These are phyloP conservation scores for Nannobrachium achirus DNA, from an alignment of 2,113 vertebrate genomes.

Conservation along the genomic window DNA sequence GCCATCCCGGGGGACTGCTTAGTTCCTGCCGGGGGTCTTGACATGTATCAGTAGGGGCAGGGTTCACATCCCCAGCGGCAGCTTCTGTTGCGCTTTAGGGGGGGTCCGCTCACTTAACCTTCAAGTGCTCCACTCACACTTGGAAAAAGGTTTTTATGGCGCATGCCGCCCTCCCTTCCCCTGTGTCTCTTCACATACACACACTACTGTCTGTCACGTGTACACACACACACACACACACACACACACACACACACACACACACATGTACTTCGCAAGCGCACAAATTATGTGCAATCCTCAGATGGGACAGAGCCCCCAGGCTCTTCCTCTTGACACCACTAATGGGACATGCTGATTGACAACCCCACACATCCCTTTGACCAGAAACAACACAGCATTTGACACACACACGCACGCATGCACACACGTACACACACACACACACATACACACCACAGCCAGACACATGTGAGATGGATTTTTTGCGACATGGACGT, in stretches of 20 bases:
- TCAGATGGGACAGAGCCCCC: conserved; percentile 57
- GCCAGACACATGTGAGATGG: conserved; percentile 16
- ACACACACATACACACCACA: not conserved
- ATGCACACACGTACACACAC: too few relatives aligned
- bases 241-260: conserved; percentile 23
- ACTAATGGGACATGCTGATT: conserved; percentile 67
- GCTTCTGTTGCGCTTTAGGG: conserved; percentile 48
- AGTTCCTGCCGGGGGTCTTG: conserved; percentile 10
- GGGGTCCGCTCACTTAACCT: conserved; percentile 67
- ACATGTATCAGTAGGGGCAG: conserved; percentile 20
- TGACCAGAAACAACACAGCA: conserved; percentile 30
- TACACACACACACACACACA: conserved; percentile 1
- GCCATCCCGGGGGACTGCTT: not conserved
- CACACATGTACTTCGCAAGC: conserved; percentile 17
- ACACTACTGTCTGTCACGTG: not conserved
- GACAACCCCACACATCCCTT: conserved; percentile 51
- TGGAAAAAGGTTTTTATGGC: conserved; percentile 41
- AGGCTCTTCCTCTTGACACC: conserved; percentile 46
- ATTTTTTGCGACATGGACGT: conserved; percentile 3
- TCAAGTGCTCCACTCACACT: conserved; percentile 53
- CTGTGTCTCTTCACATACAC: not conserved
- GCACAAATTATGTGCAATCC: conserved; percentile 36
- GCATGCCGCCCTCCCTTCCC: conserved; percentile 7
- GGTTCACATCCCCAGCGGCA: conserved; percentile 48
- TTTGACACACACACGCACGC: conserved; percentile 1